Conservation (phyloP, 2,888 invertebrate genomes). For the Phortica okadai region DNA sequence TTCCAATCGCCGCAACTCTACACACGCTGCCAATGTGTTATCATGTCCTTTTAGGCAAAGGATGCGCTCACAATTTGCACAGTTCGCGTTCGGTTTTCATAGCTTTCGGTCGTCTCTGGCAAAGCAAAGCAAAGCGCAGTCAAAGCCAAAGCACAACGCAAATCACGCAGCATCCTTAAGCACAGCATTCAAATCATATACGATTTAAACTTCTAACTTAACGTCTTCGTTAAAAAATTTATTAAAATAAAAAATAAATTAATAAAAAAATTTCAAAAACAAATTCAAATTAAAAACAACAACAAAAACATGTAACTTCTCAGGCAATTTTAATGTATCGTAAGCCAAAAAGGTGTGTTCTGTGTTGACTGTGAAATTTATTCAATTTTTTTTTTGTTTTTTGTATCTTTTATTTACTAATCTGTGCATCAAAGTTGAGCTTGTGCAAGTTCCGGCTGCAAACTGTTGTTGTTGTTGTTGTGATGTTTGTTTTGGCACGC, state of each 20-base stretch:
- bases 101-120: constrained; percentile 60
- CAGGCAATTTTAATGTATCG: background rate
- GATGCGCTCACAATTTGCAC: constrained; percentile 63
- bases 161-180: background rate
- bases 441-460: background rate
- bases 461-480: too few relatives aligned
- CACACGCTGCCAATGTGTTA: constrained; percentile 20
- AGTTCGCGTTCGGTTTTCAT: constrained; percentile 72
- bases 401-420: background rate
- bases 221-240: background rate
- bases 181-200: background rate
- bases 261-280: background rate
- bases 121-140: background rate
- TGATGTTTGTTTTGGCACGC: too few relatives aligned
- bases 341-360: too few relatives aligned
- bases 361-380: too few relatives aligned
- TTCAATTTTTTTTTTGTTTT: background rate
- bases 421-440: background rate
- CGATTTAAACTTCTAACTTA: background rate
- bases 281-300: background rate
- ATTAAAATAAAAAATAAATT: background rate
- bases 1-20: background rate
- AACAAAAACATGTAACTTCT: background rate
- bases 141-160: background rate
- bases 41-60: constrained; percentile 60